Percentiles rank a stretch among this genome's conserved stretches.
Conservation (phyloP, 1,140 invertebrate species). For the Dendrolimus punctatus region DNA sequence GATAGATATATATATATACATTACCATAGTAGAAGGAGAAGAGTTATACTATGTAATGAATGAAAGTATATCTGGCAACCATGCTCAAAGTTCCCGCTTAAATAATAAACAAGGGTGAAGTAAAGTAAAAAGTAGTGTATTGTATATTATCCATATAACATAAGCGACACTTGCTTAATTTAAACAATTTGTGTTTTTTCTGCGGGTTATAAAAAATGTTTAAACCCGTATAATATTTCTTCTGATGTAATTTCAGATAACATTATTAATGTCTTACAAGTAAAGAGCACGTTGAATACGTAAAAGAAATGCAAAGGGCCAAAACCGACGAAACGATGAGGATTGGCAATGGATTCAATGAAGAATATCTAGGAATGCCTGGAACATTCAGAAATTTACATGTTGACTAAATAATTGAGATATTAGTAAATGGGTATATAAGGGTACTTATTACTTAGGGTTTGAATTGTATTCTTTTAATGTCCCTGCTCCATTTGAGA, state of each 20-base stretch:
- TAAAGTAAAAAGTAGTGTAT: too few species aligned
- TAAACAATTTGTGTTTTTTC: too few species aligned
- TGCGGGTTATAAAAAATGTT: too few species aligned
- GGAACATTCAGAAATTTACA: constrained; percentile 35
- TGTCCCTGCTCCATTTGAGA: background rate
- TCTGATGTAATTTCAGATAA: constrained; percentile 1
- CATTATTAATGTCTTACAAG: constrained; percentile 5
- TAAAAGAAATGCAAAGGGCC: constrained; percentile 14
- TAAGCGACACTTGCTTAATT: too few species aligned
- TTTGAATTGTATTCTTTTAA: background rate
- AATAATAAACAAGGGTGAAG: too few species aligned
- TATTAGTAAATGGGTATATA: too few species aligned
- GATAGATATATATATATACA: too few species aligned
- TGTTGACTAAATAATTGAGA: constrained; percentile 25
- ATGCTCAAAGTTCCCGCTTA: too few species aligned
- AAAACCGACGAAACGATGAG: constrained; percentile 27
- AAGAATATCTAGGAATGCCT: constrained; percentile 30
- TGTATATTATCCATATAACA: too few species aligned
- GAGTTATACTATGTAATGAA: too few species aligned
- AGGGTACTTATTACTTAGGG: background rate
- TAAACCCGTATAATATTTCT: background rate
- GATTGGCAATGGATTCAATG: constrained; percentile 23
- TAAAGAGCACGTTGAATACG: constrained; percentile 4
- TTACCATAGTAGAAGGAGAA: too few species aligned
- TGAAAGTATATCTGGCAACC: too few species aligned